phyloP scores from a whole-genome alignment of 2,888 invertebrate genomes.

The Liposcelis brunnea region DNA sequence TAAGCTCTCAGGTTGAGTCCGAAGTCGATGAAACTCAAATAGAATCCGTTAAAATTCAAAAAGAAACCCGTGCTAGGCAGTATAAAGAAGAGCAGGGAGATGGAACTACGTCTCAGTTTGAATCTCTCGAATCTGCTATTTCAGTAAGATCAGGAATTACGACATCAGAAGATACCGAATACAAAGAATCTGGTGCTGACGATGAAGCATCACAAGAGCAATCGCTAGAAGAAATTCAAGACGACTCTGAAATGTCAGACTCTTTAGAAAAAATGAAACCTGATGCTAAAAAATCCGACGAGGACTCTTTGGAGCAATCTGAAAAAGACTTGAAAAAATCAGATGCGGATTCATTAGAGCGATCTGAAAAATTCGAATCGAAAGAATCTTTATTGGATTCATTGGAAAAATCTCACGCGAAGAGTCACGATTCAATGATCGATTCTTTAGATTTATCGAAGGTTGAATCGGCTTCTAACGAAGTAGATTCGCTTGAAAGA shows the following conservation, averaged over 20 bases:
- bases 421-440: constrained; percentile 5
- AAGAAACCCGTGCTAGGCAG: no score
- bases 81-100: constrained; percentile 11
- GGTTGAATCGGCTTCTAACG: constrained; percentile 2
- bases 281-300: background rate
- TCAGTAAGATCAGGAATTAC: background rate
- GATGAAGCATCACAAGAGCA: constrained; percentile 1
- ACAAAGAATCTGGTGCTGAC: constrained; percentile 8
- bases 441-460: constrained; percentile 5
- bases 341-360: background rate
- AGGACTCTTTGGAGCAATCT: background rate
- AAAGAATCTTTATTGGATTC: constrained; percentile 4
- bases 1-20: background rate
- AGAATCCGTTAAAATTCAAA: no score
- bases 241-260: constrained; percentile 2
- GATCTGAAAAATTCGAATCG: background rate
- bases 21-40: no score
- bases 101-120: constrained; percentile 9
- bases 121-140: background rate
- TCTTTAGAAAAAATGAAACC: background rate
- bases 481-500: constrained; percentile 5
- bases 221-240: background rate
- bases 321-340: background rate
- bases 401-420: background rate
- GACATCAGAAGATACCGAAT: background rate